phyloP scores from a whole-genome alignment of 2,113 vertebrate genomes.

The Sapajus apella region DNA sequence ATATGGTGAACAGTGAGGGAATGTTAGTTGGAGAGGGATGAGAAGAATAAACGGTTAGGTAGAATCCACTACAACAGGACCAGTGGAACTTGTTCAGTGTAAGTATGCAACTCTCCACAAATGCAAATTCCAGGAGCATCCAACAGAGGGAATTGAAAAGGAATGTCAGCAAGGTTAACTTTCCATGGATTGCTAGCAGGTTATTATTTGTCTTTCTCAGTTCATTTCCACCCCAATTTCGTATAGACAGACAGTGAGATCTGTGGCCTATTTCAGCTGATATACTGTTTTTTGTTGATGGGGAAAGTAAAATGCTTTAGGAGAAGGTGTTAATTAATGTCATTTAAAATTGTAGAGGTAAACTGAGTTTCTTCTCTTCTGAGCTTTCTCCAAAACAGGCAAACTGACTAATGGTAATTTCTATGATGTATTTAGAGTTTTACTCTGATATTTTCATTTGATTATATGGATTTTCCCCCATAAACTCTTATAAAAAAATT shows the following conservation, averaged over 20 bases:
- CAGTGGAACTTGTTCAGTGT: background rate
- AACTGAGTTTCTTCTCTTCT: background rate
- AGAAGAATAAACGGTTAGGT: background rate
- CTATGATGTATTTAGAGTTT: constrained; percentile 15
- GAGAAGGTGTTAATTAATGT: background rate
- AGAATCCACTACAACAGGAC: background rate
- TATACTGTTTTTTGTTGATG: background rate
- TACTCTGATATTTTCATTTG: constrained; percentile 49
- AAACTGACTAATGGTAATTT: background rate
- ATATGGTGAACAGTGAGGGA: background rate
- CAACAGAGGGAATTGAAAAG: background rate
- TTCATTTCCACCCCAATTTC: background rate
- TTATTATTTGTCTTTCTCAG: background rate
- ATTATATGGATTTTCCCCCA: background rate
- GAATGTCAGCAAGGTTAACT: background rate
- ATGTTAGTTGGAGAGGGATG: background rate
- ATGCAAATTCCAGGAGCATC: background rate
- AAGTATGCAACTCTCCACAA: background rate
- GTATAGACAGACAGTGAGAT: background rate
- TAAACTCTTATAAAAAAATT: constrained; percentile 13
- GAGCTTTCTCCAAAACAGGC: background rate
- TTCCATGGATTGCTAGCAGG: background rate
- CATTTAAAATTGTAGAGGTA: background rate
- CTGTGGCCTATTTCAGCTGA: background rate
- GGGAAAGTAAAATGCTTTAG: background rate